Evolutionary conservation across 2,888 invertebrate species (phyloP), one percentile per base, ranked within the genome.

Genomic region (Acanthococcus lagerstroemiae): DNA sequence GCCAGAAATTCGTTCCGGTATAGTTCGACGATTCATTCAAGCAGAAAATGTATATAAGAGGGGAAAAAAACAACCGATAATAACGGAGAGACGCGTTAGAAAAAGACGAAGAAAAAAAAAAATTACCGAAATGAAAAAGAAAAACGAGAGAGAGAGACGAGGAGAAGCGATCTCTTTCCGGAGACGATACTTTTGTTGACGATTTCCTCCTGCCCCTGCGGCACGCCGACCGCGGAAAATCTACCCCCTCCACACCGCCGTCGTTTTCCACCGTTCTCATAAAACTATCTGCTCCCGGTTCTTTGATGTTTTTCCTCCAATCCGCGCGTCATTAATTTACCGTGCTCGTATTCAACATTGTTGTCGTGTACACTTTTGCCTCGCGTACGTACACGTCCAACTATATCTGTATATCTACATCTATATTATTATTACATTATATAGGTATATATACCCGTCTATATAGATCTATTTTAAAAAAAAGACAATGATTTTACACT

Each of bases 401-500:
- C 22, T 50, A 50, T 50, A 12, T 9, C 50, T 3, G 19, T 50
- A 21, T 50, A 4, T 6, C 7, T 48, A 17, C 9, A 17, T n/a
- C 3, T 12, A 50, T 50, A 50, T 50, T n/a, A 9, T 6, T 48
- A 48, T 50, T 17, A 50, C 22, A 50, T 12, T 21, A 50, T 50
- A 48, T 12, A 50, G 12, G 19, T 22, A 50, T n/a, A n/a, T n/a
- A n/a, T n/a, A n/a, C n/a, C n/a, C n/a, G n/a, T n/a, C n/a, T n/a
- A n/a, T n/a, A n/a, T n/a, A n/a, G n/a, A n/a, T n/a, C n/a, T n/a
- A n/a, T n/a, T n/a, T n/a, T n/a, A 37, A 19, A 50, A 57, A 45
- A 58, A 45, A 58, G 58, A 58, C 58, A 58, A 58, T 58, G 58
- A 58, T 58, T n/a, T 58, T 46, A 58, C 58, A 58, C 58, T 58